Evolutionary conservation across 1,140 invertebrate species (phyloP), one percentile per base, ranked within the genome.

Genomic region (Paramacrobiotus metropolitanus): DNA sequence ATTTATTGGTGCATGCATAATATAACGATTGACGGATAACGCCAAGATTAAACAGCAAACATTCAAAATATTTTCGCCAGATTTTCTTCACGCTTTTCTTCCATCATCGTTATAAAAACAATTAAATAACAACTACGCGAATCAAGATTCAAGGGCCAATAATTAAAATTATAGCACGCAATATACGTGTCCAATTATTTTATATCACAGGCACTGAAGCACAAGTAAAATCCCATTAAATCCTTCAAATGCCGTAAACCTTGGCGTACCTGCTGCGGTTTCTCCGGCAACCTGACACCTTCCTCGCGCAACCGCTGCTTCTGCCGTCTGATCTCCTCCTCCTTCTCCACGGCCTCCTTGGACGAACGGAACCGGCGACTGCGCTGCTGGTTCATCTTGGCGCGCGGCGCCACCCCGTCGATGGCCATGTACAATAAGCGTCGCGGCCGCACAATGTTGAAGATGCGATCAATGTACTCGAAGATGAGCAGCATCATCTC

Each of bases 401-500:
- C 93, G 70, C 91, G 77, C 2, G 91, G 92, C 24, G 92, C 92
- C 65, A 98, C 94, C 65, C 95, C 95, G 78, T 99, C 95, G 74
- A 99, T 96, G 55, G 95, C 95, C 93, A 99, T 98, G 72, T 98
- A 99, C 45, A 99, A 75, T 4, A 99, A 62, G 72, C 90, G 91
- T 64, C 93, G 78, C 9, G 95, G 95, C 64, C 93, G 76, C 0
- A 97, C 89, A 69, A 99, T 97, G 18, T 81, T 78, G 74, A 98
- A 94, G 60, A 99, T 78, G 62, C 91, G 76, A 72, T 99, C 95
- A 66, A 99, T 96, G 71, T 91, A 96, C 68, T 97, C 93, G 74
- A 98, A 99, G 68, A 98, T 99, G 28, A 90, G 86, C 59, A 94
- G 79, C 91, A 99, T 98, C 94, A 99, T 99, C 76, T 99, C 95